phyloP scores from a whole-genome alignment of 2,113 vertebrate genomes.

The Pachycephala philippinensis region DNA sequence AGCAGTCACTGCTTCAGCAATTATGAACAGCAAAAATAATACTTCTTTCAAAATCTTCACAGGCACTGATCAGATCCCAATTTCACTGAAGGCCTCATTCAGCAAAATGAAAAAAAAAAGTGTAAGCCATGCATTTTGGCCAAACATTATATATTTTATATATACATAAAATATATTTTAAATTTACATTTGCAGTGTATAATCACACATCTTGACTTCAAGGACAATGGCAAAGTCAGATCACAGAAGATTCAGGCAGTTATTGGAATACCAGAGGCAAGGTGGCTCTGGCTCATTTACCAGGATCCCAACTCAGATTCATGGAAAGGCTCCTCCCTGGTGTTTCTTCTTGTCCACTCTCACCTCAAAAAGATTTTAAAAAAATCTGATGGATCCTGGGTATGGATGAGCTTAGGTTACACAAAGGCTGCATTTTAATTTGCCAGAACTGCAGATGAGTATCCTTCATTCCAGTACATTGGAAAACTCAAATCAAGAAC shows the following conservation, averaged over 20 bases:
- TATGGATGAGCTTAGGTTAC: background rate
- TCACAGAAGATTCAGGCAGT: background rate
- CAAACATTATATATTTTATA: background rate
- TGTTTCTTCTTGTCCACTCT: background rate
- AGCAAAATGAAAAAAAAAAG: background rate
- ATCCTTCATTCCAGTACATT: background rate
- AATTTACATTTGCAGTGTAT: background rate
- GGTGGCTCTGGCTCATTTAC: background rate
- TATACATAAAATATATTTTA: background rate
- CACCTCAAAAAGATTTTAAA: background rate
- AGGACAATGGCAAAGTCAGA: background rate
- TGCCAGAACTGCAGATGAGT: background rate
- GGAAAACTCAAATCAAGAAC: background rate
- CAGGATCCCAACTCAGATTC: background rate
- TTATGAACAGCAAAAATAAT: background rate
- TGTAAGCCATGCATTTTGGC: background rate
- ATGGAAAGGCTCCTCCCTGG: background rate
- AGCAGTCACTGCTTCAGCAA: background rate
- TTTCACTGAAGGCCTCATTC: background rate
- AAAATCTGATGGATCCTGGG: background rate
- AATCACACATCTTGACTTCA: background rate
- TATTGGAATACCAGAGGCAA: background rate
- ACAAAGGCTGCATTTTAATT: background rate
- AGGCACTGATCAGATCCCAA: background rate
- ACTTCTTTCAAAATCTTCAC: background rate